phyloP scores from a whole-genome alignment of 1,140 invertebrate species.

The Drosophila guanche region DNA sequence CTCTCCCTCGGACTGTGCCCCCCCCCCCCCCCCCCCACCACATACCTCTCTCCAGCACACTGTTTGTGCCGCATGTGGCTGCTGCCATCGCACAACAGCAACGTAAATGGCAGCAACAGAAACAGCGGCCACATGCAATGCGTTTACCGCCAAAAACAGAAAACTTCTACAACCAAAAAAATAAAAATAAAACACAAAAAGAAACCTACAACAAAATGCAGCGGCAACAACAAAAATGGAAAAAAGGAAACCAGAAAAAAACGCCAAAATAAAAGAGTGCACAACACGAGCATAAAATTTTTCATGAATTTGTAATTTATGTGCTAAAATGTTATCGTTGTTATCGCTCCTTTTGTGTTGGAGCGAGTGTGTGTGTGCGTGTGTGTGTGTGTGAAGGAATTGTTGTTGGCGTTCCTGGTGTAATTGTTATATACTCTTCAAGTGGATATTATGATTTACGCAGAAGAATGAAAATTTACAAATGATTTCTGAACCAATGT shows the following conservation, averaged over 20 bases:
- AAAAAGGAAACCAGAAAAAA: constrained; percentile 29
- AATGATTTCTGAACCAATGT: no score
- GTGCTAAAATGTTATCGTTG: constrained; percentile 81
- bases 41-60: background rate
- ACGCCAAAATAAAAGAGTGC: constrained; percentile 45
- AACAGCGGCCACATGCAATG: constrained; percentile 70
- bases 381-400: background rate
- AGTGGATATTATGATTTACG: no score
- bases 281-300: constrained; percentile 78
- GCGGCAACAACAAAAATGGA: constrained; percentile 32
- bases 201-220: constrained; percentile 68
- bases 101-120: constrained; percentile 67
- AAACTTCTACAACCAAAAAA: constrained; percentile 51
- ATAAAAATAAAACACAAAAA: constrained; percentile 26
- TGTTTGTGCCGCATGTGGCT: constrained; percentile 40
- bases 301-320: constrained; percentile 81
- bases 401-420: background rate
- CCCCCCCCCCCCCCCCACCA: no score
- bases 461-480: no score
- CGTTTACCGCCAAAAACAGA: constrained; percentile 77
- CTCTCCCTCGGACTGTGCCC: constrained; percentile 17
- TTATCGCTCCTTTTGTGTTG: constrained; percentile 72
- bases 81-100: constrained; percentile 19
- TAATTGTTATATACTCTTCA: no score
- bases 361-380: constrained; percentile 17